These are phyloP conservation scores for Poeciliopsis prolifica DNA, from an alignment of 2,113 vertebrate genomes.

Conservation along the genomic window DNA sequence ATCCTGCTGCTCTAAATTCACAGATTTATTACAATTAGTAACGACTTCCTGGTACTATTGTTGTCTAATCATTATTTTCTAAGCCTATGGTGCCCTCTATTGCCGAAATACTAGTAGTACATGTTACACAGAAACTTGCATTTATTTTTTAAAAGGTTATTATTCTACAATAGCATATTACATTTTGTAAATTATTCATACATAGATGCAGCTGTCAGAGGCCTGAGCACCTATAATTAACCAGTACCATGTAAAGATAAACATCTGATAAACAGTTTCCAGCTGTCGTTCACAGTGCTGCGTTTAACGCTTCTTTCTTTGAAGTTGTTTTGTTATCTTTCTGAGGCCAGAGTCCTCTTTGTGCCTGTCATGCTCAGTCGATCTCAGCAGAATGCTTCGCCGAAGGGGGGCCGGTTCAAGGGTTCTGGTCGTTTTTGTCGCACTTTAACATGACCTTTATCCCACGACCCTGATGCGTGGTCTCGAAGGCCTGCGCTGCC, in stretches of 20 bases:
- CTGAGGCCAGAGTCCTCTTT: conserved; percentile 36
- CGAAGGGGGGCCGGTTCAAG: conserved; percentile 70
- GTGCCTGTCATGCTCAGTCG: not conserved
- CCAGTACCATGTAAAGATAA: conserved; percentile 11
- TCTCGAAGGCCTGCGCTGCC: conserved; percentile 91
- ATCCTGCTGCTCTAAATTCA: not conserved
- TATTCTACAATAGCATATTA: conserved; percentile 1
- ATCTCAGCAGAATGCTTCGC: conserved; percentile 2
- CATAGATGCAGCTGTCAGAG: not conserved
- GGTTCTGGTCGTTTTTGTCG: conserved; percentile 86
- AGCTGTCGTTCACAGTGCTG: not conserved
- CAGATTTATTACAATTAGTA: not conserved
- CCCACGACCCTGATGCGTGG: conserved; percentile 85
- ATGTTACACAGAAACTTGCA: not conserved
- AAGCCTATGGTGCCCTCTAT: conserved; percentile 49
- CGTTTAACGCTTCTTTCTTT: conserved; percentile 4
- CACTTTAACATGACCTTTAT: conserved; percentile 98
- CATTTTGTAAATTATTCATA: not conserved
- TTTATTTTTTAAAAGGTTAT: conserved; percentile 5
- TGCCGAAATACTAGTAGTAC: conserved; percentile 16
- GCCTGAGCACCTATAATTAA: not conserved
- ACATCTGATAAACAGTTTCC: not conserved
- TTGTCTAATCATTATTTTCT: not conserved
- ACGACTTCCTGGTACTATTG: not conserved
- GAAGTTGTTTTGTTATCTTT: conserved; percentile 29